A percentile compares a stretch with the other conserved stretches of the same genome.
Conservation (phyloP, 2,888 invertebrate genomes). For the Sphaeridia pumilis region DNA sequence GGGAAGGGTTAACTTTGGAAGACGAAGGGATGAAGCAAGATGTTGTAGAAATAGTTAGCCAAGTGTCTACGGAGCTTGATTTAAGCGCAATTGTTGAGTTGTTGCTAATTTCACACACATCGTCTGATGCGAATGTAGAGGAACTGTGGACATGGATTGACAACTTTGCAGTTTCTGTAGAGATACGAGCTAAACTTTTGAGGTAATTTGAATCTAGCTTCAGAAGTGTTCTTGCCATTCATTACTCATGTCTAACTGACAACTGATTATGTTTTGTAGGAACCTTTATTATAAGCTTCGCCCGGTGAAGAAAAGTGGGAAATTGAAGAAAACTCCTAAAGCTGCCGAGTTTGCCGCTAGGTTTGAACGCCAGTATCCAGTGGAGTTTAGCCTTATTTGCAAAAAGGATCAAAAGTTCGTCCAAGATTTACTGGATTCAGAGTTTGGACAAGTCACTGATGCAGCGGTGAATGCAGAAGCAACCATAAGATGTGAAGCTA, state of each 20-base stretch:
- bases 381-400: conserved; percentile 56
- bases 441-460: conserved; percentile 48
- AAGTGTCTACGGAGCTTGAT: conserved; percentile 28
- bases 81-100: conserved; percentile 19
- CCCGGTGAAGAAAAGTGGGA: neutral
- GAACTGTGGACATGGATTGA: conserved; percentile 17
- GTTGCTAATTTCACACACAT: conserved; percentile 9
- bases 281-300: neutral
- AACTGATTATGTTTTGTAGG: neutral
- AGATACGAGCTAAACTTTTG: conserved; percentile 26
- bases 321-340: neutral
- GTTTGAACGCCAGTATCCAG: conserved; percentile 59
- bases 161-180: conserved; percentile 18
- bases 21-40: neutral
- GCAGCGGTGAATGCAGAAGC: conserved; percentile 60
- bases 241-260: neutral
- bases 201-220: conserved; percentile 13
- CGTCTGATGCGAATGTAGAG: conserved; percentile 3
- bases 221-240: neutral
- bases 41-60: neutral
- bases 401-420: conserved; percentile 43
- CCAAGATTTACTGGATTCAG: conserved; percentile 18
- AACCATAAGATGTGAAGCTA: conserved; percentile 53
- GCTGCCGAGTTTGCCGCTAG: conserved; percentile 47
- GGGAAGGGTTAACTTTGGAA: neutral